phyloP scores from a whole-genome alignment of 2,888 invertebrate genomes.

The Serrognathus titanus region DNA sequence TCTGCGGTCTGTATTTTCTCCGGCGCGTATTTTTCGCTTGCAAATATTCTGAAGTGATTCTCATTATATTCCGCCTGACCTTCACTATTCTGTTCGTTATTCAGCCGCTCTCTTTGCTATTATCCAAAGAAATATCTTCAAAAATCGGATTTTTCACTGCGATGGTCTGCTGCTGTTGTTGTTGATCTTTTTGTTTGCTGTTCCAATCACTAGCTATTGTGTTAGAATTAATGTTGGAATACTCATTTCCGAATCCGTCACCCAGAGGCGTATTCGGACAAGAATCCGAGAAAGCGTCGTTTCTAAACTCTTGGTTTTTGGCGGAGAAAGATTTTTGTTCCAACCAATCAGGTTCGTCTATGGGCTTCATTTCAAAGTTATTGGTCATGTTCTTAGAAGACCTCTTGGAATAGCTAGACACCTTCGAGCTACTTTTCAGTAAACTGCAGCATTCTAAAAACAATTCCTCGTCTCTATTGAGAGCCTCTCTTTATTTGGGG shows the following conservation, averaged over 20 bases:
- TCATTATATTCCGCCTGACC: not conserved
- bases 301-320: constrained; percentile 24
- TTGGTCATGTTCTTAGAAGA: constrained; percentile 23
- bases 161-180: not conserved
- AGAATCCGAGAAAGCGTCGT: constrained; percentile 33
- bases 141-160: constrained; percentile 18
- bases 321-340: constrained; percentile 33
- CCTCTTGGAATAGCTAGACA: constrained; percentile 42
- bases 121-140: constrained; percentile 30
- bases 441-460: constrained; percentile 69
- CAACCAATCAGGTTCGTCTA: constrained; percentile 37
- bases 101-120: constrained; percentile 5
- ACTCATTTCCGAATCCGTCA: constrained; percentile 43
- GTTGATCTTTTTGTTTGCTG: constrained; percentile 19
- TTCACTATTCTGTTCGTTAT: not conserved
- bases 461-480: constrained; percentile 65
- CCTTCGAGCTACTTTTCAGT: constrained; percentile 54
- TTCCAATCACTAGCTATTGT: constrained; percentile 45
- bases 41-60: not conserved
- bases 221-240: constrained; percentile 46
- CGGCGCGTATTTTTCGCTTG: not conserved
- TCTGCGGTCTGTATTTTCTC: constrained; percentile 8
- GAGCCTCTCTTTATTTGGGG: constrained; percentile 49
- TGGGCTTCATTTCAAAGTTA: constrained; percentile 33
- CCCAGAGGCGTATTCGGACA: constrained; percentile 44